Conservation (phyloP, 2,888 invertebrate species). For the Cheilosia scutellata region DNA sequence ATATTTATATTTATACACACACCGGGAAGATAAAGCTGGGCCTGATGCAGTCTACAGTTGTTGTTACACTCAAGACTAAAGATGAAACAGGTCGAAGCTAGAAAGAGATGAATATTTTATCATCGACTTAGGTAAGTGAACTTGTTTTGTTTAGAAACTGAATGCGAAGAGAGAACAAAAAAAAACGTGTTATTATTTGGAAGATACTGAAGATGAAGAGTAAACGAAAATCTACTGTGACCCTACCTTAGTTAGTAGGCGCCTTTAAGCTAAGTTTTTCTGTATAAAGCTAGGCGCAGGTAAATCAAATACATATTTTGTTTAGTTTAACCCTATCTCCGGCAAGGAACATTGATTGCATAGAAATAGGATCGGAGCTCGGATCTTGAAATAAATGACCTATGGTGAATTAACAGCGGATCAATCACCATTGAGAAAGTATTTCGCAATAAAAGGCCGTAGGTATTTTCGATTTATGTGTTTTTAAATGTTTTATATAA, state of each 20-base stretch:
- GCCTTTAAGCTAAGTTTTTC: not conserved
- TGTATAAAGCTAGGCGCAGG: constrained; percentile 14
- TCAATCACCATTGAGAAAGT: no score
- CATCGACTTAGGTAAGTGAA: constrained; percentile 29
- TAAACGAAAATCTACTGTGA: constrained; percentile 8
- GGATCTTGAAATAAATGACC: no score
- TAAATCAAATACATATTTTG: not conserved
- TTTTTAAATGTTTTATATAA: no score
- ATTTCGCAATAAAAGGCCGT: no score
- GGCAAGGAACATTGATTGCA: no score
- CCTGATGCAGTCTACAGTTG: not conserved
- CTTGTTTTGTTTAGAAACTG: constrained; percentile 66
- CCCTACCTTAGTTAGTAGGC: not conserved
- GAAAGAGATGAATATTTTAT: constrained; percentile 9
- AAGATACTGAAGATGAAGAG: not conserved
- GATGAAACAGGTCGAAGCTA: not conserved
- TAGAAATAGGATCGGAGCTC: not conserved
- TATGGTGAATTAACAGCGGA: no score
- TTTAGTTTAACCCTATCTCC: no score
- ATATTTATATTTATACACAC: constrained; percentile 15
- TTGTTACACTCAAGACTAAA: no score
- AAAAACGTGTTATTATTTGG: not conserved
- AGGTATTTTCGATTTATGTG: no score
- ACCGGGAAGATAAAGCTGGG: constrained; percentile 32
- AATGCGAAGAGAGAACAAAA: not conserved